phyloP scores from a whole-genome alignment of 2,113 vertebrate genomes.

The Grallaria varia region DNA sequence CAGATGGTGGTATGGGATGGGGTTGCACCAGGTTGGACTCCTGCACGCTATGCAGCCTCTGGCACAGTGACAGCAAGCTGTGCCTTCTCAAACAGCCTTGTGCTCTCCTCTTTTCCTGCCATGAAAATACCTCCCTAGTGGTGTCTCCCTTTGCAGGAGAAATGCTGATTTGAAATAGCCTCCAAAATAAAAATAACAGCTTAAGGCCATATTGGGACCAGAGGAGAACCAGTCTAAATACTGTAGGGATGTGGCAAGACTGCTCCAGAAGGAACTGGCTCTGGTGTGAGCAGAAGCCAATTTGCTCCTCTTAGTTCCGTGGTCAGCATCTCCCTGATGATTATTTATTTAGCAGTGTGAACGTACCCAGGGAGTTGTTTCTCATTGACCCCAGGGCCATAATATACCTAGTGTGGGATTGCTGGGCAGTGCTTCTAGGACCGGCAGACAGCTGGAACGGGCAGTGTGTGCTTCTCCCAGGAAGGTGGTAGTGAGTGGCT shows the following conservation, averaged over 20 bases:
- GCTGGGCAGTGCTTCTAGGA: background rate
- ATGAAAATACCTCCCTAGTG: background rate
- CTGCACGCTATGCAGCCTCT: background rate
- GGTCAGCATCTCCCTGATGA: background rate
- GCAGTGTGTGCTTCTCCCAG: background rate
- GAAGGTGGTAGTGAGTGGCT: background rate
- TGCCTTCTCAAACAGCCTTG: background rate
- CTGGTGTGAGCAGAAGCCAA: background rate
- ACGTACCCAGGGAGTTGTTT: background rate
- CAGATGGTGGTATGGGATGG: background rate
- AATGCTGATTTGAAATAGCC: background rate
- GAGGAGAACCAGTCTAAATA: background rate
- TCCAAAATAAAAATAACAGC: background rate
- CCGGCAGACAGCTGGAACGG: background rate
- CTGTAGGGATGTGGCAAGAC: background rate
- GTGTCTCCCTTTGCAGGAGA: background rate
- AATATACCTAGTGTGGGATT: background rate
- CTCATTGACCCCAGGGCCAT: background rate
- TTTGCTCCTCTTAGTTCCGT: background rate
- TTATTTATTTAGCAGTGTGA: background rate
- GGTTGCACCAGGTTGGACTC: background rate
- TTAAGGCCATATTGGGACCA: background rate
- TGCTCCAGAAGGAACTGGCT: background rate
- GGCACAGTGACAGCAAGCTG: background rate
- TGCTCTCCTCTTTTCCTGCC: background rate